Conservation (phyloP, 2,888 invertebrate genomes). For the Diarsia dahlii region DNA sequence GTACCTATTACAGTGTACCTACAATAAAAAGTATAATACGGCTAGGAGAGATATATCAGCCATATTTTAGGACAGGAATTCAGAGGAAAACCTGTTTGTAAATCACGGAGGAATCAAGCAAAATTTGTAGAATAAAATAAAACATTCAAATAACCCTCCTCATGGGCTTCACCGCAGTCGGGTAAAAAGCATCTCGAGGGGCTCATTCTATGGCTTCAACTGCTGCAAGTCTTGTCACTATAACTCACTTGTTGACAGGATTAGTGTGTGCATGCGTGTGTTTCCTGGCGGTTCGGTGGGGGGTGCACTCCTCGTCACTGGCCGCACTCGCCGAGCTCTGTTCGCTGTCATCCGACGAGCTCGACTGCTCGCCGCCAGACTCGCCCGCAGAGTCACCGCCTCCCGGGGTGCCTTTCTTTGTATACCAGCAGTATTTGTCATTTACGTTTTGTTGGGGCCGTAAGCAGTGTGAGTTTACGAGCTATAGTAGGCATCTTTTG, state of each 20-base stretch:
- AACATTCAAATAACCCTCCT: too few species aligned
- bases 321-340: constrained; percentile 82
- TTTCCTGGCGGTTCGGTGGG: constrained; percentile 59
- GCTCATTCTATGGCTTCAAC: too few species aligned
- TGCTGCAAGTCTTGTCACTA: constrained; percentile 1
- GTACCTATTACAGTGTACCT: not conserved
- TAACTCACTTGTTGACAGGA: constrained; percentile 68
- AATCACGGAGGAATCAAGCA: not conserved
- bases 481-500: not conserved
- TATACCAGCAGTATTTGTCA: constrained; percentile 67
- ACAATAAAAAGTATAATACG: not conserved
- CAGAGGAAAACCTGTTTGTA: not conserved
- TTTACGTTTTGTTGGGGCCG: constrained; percentile 23
- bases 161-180: too few species aligned
- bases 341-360: constrained; percentile 80
- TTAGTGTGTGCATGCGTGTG: constrained; percentile 60
- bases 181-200: too few species aligned
- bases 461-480: constrained; percentile 17
- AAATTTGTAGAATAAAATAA: not conserved
- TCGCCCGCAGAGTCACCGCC: constrained; percentile 75
- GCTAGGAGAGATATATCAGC: not conserved
- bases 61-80: not conserved
- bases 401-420: constrained; percentile 85
- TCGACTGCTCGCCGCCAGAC: constrained; percentile 76
- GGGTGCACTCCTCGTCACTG: constrained; percentile 81